These are phyloP conservation scores for Chrysotoxum bicinctum DNA, from an alignment of 2,888 invertebrate species.

Conservation along the genomic window DNA sequence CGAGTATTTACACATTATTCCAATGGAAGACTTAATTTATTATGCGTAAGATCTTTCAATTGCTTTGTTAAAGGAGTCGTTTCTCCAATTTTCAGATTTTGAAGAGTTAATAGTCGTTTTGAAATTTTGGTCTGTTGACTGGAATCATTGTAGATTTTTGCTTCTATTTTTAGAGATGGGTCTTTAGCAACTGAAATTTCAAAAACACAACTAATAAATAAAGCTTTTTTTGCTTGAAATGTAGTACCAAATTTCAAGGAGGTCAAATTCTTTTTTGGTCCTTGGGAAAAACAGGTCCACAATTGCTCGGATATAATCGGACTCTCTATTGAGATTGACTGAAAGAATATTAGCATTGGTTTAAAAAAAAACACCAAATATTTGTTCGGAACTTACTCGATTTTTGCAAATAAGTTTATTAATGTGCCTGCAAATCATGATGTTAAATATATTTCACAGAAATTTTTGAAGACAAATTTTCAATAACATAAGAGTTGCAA, in stretches of 20 bases:
- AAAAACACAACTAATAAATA: neutral
- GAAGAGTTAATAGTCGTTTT: neutral
- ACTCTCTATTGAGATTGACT: neutral
- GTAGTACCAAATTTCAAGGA: neutral
- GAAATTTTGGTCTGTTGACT: neutral
- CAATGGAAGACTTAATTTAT: neutral
- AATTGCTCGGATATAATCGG: neutral
- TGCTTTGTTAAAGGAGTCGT: neutral
- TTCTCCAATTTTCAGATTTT: neutral
- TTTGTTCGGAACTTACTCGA: neutral
- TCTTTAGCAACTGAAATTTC: neutral
- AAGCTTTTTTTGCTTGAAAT: neutral
- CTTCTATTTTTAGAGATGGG: neutral
- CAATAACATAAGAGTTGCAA: no score
- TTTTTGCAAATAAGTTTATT: neutral
- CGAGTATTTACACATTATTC: no score
- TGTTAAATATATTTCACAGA: neutral
- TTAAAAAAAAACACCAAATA: neutral
- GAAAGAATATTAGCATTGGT: neutral
- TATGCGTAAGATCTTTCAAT: neutral
- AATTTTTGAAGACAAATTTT: no score
- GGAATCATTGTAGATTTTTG: neutral
- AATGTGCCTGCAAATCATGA: neutral
- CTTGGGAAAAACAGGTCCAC: neutral
- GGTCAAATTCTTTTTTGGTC: neutral